Conservation (phyloP, 2,797 vertebrate species). For the Alosa sapidissima region DNA sequence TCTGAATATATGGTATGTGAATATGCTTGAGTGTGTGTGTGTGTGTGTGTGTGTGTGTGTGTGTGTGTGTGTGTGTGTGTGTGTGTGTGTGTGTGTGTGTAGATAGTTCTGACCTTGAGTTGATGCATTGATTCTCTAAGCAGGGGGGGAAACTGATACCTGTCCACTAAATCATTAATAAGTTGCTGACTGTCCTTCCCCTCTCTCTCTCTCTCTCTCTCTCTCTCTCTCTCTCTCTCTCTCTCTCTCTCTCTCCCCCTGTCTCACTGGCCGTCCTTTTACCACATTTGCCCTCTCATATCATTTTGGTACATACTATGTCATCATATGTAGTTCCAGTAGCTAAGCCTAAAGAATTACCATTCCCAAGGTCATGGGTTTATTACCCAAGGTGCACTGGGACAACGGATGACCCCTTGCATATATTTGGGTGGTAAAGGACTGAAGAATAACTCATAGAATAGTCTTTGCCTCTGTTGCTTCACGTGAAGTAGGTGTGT, state of each 20-base stretch:
- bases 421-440: background rate
- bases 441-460: background rate
- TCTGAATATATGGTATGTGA: slow-evolving; percentile 17
- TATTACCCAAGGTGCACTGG: background rate
- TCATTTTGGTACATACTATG: slow-evolving; percentile 46
- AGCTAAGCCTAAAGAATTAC: background rate
- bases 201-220: background rate
- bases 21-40: background rate
- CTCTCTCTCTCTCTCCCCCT: background rate
- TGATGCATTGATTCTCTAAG: slow-evolving; percentile 77
- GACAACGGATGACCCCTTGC: background rate
- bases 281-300: slow-evolving; percentile 33
- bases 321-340: slow-evolving; percentile 16
- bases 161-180: slow-evolving; percentile 90
- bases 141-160: slow-evolving; percentile 82
- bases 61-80: slow-evolving; percentile 23
- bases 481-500: background rate
- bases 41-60: slow-evolving; percentile 34
- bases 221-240: background rate
- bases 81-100: slow-evolving; percentile 41
- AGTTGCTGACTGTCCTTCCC: slow-evolving; percentile 55
- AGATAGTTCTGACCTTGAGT: slow-evolving; percentile 86
- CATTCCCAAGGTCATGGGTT: background rate
- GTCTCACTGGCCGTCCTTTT: background rate
- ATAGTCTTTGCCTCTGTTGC: slow-evolving; percentile 17